phyloP scores from a whole-genome alignment of 64 coral and sea anemone species.

The Montipora efflorescens region DNA sequence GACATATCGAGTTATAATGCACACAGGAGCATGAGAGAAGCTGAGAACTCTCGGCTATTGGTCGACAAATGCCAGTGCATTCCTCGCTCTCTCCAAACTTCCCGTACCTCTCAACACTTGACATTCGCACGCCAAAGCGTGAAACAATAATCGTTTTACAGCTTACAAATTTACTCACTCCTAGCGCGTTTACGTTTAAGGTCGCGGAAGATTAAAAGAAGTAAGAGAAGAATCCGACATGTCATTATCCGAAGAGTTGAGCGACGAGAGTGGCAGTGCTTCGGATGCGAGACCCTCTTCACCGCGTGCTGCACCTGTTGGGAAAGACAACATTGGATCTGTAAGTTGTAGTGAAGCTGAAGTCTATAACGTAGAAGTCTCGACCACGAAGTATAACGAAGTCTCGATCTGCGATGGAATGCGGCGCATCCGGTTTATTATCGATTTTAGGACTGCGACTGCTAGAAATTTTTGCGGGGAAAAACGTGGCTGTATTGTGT shows the following conservation, averaged over 20 bases:
- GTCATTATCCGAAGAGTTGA: slow-evolving; percentile 53
- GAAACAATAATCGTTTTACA: background rate
- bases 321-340: slow-evolving; percentile 60
- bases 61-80: no score
- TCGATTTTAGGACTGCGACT: no score
- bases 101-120: background rate
- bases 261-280: slow-evolving; percentile 29
- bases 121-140: background rate
- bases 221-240: slow-evolving; percentile 30
- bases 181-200: background rate
- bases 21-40: no score
- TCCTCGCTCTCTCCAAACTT: background rate
- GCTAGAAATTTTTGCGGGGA: no score
- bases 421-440: no score
- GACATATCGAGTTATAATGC: no score
- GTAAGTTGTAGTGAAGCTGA: background rate
- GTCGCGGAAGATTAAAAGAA: background rate
- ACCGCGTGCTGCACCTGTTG: slow-evolving; percentile 72
- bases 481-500: no score
- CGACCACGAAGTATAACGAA: no score
- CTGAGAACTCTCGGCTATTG: no score
- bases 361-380: no score
- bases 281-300: slow-evolving; percentile 50
- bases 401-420: no score
- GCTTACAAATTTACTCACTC: background rate